Evolutionary conservation across 1,140 invertebrate species (phyloP).

Genomic region (Scylla paramamosain): DNA sequence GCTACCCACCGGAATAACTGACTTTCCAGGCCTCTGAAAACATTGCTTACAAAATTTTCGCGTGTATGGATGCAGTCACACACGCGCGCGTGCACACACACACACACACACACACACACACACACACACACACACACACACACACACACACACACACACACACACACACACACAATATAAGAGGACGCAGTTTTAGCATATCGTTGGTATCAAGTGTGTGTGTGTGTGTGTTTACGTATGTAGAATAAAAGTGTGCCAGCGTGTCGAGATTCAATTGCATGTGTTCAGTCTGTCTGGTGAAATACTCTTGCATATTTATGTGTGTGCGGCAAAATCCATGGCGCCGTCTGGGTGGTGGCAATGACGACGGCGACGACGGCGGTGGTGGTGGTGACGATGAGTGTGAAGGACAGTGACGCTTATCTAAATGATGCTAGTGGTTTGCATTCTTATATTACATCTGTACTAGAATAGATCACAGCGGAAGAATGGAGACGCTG

Average conservation of each 20-base stretch:
- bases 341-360: neutral
- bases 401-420: neutral
- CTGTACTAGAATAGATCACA: too few relatives aligned
- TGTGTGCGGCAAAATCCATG: neutral
- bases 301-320: neutral
- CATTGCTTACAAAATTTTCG: slow-evolving; percentile 23
- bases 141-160: neutral
- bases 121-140: neutral
- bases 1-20: slow-evolving; percentile 18
- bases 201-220: neutral
- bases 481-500: too few relatives aligned
- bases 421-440: neutral
- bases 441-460: too few relatives aligned
- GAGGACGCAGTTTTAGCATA: neutral
- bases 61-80: neutral
- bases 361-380: neutral
- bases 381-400: neutral
- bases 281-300: neutral
- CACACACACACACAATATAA: neutral
- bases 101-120: slow-evolving; percentile 42
- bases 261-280: neutral
- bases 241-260: neutral
- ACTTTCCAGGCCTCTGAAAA: slow-evolving; percentile 2
- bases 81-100: neutral
- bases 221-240: slow-evolving; percentile 48